Conservation (phyloP, 2,888 invertebrate genomes). For the Pediacus dermestoides region DNA sequence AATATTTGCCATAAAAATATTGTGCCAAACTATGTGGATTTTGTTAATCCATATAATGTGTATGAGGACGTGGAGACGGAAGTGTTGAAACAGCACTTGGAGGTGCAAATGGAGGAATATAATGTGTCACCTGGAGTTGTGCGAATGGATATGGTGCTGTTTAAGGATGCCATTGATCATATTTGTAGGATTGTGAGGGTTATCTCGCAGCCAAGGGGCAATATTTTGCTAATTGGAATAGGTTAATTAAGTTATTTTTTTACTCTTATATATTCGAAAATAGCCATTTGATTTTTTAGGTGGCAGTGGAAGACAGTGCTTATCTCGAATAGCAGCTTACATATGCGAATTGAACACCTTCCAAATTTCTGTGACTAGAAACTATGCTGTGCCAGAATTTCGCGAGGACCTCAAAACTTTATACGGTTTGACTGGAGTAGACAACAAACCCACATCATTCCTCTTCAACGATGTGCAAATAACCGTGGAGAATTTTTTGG, state of each 20-base stretch:
- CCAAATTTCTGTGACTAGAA: conserved; percentile 76
- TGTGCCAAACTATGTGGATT: conserved; percentile 73
- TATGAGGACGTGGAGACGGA: conserved; percentile 70
- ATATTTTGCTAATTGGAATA: conserved; percentile 80
- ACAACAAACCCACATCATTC: conserved; percentile 71
- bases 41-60: conserved; percentile 70
- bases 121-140: conserved; percentile 76
- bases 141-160: conserved; percentile 78
- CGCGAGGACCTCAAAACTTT: conserved; percentile 76
- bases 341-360: conserved; percentile 76
- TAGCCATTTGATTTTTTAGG: conserved; percentile 48
- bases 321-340: conserved; percentile 72
- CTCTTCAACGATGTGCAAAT: conserved; percentile 85
- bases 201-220: conserved; percentile 78
- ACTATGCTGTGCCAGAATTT: conserved; percentile 74
- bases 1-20: conserved; percentile 69
- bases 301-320: conserved; percentile 80
- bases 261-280: conserved; percentile 2
- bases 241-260: conserved; percentile 46
- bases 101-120: conserved; percentile 67
- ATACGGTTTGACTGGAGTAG: conserved; percentile 71
- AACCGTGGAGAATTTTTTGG: conserved; percentile 77
- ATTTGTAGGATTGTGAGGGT: conserved; percentile 78
- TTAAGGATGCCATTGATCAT: conserved; percentile 84
- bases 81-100: conserved; percentile 56